Conservation (phyloP, 2,797 vertebrate genomes). For the Liasis olivaceus region DNA sequence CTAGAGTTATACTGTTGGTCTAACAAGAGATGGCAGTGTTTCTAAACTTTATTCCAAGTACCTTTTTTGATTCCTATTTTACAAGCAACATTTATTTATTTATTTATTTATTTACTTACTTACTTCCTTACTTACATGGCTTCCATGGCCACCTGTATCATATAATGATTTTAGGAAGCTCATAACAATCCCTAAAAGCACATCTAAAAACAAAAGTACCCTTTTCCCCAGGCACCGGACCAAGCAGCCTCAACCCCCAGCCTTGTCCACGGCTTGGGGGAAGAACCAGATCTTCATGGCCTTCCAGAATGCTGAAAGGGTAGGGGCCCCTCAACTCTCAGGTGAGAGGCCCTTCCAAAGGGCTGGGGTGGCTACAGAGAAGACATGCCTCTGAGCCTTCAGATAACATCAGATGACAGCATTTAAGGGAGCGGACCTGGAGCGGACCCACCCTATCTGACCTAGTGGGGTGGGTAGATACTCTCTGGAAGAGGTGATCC, state of each 20-base stretch:
- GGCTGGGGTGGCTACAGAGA: not conserved
- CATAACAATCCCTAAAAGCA: not conserved
- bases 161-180: not conserved
- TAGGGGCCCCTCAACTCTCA: not conserved
- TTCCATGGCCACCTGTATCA: not conserved
- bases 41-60: slow-evolving; percentile 25
- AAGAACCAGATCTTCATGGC: not conserved
- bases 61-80: not conserved
- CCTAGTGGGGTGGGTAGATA: not conserved
- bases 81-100: not conserved
- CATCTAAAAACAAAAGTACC: not conserved
- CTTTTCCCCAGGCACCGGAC: too few species aligned
- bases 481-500: not conserved
- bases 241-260: not conserved
- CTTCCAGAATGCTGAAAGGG: not conserved
- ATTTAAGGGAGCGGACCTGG: too few species aligned
- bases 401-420: not conserved
- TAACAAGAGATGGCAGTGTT: slow-evolving; percentile 65
- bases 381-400: not conserved
- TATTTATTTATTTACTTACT: not conserved
- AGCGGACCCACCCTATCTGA: too few species aligned
- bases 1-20: not conserved
- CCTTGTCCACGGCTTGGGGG: not conserved
- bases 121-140: not conserved
- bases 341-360: too few species aligned